Conservation (phyloP, 2,113 vertebrate species). For the Semnornis frantzii region DNA sequence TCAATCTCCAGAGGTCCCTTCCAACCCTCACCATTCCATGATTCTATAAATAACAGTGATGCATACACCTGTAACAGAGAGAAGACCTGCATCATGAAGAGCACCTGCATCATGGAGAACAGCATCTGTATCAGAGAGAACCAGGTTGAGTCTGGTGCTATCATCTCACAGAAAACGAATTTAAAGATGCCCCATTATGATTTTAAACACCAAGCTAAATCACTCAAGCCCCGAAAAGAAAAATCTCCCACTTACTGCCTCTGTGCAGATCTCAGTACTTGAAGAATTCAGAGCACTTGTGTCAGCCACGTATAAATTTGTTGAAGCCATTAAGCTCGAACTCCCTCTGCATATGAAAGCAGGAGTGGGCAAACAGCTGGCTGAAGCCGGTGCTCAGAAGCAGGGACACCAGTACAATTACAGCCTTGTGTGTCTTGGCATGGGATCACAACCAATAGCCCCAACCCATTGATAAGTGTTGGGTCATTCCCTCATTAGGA, state of each 20-base stretch:
- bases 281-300: neutral
- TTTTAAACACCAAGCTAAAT: neutral
- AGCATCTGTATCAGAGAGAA: neutral
- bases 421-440: constrained; percentile 14
- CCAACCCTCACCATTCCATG: no score
- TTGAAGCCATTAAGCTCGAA: neutral
- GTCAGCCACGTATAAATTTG: neutral
- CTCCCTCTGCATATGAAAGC: neutral
- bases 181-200: neutral
- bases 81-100: no score
- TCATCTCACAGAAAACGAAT: neutral
- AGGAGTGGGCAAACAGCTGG: neutral
- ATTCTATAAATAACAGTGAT: no score
- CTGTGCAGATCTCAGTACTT: neutral
- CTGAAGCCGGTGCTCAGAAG: neutral
- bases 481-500: constrained; percentile 71
- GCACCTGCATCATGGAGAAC: no score
- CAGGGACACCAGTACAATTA: neutral
- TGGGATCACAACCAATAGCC: neutral
- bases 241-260: neutral
- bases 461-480: neutral
- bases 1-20: no score
- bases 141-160: neutral
- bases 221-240: neutral
- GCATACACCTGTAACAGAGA: no score